phyloP scores from a whole-genome alignment of 2,797 vertebrate genomes.

The Falco novaeseelandiae region DNA sequence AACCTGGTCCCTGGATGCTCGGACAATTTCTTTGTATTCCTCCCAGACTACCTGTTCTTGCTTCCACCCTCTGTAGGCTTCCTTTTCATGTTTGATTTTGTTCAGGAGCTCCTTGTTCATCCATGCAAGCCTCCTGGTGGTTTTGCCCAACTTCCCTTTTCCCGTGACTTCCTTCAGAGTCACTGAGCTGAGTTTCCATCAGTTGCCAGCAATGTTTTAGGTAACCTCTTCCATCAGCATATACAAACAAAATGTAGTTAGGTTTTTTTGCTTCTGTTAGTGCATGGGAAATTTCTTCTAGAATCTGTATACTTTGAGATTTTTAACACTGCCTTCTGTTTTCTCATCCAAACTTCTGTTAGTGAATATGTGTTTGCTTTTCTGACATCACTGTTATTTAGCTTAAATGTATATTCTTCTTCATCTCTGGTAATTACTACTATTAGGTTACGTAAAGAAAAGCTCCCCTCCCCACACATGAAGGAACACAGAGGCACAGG shows the following conservation, averaged over 20 bases:
- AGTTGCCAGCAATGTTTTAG: neutral
- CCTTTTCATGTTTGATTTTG: too few relatives aligned
- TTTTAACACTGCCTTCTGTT: neutral
- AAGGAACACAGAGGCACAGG: neutral
- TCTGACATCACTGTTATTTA: neutral
- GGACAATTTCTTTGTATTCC: too few relatives aligned
- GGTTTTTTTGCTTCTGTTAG: neutral
- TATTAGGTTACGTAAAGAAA: neutral
- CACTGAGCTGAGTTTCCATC: neutral
- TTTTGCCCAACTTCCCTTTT: too few relatives aligned
- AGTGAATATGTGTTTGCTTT: neutral
- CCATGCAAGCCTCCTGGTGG: too few relatives aligned
- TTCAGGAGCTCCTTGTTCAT: too few relatives aligned
- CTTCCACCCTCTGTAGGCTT: too few relatives aligned
- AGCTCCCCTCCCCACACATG: accelerated
- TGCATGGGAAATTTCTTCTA: neutral
- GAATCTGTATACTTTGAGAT: neutral
- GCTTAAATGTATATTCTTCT: neutral
- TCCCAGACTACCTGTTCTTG: too few relatives aligned
- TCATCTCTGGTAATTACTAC: neutral
- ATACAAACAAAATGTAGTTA: neutral
- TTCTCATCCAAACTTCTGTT: neutral
- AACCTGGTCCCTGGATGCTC: too few relatives aligned
- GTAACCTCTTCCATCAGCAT: neutral
- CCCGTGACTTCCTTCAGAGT: neutral